Base-by-base conservation (phyloP, 1,140 invertebrate species). In the Bombus difficillimus region DNA sequence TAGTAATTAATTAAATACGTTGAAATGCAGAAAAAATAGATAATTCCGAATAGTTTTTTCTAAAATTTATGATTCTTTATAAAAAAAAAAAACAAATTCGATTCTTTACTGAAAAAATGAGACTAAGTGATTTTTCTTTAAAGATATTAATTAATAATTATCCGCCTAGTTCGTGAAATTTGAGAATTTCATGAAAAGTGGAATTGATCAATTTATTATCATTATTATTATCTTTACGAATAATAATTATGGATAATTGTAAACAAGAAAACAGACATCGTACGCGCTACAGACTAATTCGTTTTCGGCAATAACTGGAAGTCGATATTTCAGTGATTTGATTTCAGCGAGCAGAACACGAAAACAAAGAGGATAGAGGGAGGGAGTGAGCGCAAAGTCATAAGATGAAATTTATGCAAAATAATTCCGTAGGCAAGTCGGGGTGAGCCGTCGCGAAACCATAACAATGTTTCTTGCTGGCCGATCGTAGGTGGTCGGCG, bases 351-450 rank as follows among this genome's bases (percentile, higher is more conserved):
- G 28, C 12, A 22, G 18, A 25, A 34, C 28, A 28, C 6, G 62
- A 76, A 41, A 76, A 64, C 77, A 72, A 59, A 64, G n/a, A 22
- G 47, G 18, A 53, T 22, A 53, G 18, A 53, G 47, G 5, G 6
- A 2, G 47, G 0, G 47, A 6, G 47, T 18, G 18, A 37, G 53
- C 32, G 32, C 32, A 32, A 73, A 80, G 85, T 86, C 81, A 79
- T 78, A 83, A 74, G 53, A 41, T 68, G 74, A 86, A 88, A 89
- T 89, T 89, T 89, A 89, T 89, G 88, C 88, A 89, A 89, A 83
- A 89, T 86, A 86, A 89, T 79, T 84, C 82, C 75, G 81, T 68
- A 75, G n/a, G 22, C 57, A 53, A 77, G 73, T 66, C 81, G 81
- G 41, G 80, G 34, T 75, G 75, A 85, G 59, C 43, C 73, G 37